Evolutionary conservation across 2,113 vertebrate genomes (phyloP), one percentile per base, ranked within the genome.

Genomic region (Caretta caretta): DNA sequence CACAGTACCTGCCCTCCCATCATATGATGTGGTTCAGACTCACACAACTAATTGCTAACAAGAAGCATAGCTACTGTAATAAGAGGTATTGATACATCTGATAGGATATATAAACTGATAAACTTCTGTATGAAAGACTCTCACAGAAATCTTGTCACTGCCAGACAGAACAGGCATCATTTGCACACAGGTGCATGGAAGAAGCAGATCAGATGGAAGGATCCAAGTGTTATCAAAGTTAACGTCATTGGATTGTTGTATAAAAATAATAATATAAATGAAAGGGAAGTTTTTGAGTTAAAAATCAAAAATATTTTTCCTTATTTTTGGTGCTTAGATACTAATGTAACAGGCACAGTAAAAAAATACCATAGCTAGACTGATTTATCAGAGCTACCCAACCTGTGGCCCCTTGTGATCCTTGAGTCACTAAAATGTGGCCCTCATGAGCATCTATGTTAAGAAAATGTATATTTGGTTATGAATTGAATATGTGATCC

Each of bases 131-230:
- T 88, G 83, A 42, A 62, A 87, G 91, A 79, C 83, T 93, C 59
- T 90, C 90, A 27, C 93, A 95, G 95, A 96, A 96, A 95, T 89
- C 92, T 90, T 94, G 92, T 95, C 93, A 89, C 95, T 97, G 96
- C 79, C 93, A 95, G 93, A 84, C 93, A 91, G 95, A 92, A 91
- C 76, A 95, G 96, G 91, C 89, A 81, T 53, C 76, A 91, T 96
- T 94, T 96, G 93, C 96, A 97, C 83, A 89, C 86, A 80, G 94
- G 62, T 93, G 82, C 91, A 6, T 31, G 92, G 85, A 65, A 87
- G 87, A 96, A 91, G 84, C 69, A 92, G 91, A 69, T 91, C 95
- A 94, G 95, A 94, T 86, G 89, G 92, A 65, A 17, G 11, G 54
- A 95, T 93, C 89, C 88, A 95, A 97, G 94, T 94, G 80, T 49